Percentiles rank a stretch among this genome's conserved stretches.
Conservation (phyloP, 2,888 invertebrate species). For the Ephialtes manifestator region DNA sequence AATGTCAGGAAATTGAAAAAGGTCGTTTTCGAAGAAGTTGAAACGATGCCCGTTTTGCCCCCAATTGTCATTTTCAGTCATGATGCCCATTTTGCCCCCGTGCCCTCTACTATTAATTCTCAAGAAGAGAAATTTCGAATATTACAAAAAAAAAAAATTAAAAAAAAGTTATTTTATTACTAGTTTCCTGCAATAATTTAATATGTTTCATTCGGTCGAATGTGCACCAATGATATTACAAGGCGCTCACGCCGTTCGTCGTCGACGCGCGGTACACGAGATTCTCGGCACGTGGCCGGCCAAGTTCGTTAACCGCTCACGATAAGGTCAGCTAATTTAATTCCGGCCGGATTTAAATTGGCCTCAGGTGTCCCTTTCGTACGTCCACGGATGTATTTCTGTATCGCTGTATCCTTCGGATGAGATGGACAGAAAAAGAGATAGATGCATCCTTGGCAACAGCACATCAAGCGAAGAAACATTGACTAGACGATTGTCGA, state of each 20-base stretch:
- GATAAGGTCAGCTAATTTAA: slow-evolving; percentile 73
- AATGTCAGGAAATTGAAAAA: too few relatives aligned
- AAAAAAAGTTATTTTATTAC: not conserved
- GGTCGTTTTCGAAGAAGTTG: too few relatives aligned
- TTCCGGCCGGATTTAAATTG: slow-evolving; percentile 71
- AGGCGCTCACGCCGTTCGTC: not conserved
- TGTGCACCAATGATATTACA: not conserved
- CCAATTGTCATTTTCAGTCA: too few relatives aligned
- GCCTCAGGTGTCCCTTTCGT: slow-evolving; percentile 58
- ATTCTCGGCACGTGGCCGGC: slow-evolving; percentile 51
- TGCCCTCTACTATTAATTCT: too few relatives aligned
- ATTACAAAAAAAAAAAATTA: not conserved
- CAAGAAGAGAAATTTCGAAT: too few relatives aligned
- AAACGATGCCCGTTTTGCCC: too few relatives aligned
- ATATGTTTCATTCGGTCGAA: not conserved
- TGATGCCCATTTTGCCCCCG: too few relatives aligned
- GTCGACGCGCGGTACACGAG: slow-evolving; percentile 22
- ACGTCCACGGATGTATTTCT: slow-evolving; percentile 18
- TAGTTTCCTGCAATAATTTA: too few relatives aligned
- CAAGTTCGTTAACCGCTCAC: slow-evolving; percentile 72
- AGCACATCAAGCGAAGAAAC: not conserved
- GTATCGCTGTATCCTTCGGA: slow-evolving; percentile 23
- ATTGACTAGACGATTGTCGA: slow-evolving; percentile 35
- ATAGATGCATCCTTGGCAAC: slow-evolving; percentile 47
- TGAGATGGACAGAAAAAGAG: slow-evolving; percentile 28